Conservation (phyloP, 2,888 invertebrate genomes). For the Xestia rhomboidea region DNA sequence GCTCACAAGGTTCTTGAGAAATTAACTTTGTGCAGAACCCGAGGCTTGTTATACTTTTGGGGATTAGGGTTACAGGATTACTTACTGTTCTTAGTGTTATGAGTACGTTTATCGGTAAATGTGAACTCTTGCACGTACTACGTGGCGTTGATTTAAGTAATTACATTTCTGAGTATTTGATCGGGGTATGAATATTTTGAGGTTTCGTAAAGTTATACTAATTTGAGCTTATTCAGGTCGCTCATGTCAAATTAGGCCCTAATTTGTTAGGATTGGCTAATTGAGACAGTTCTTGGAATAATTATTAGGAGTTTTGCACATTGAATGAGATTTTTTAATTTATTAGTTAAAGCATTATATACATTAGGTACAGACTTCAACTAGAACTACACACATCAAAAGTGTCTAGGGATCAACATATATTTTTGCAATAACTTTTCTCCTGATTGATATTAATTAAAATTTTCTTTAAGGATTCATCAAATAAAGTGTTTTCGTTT, state of each 20-base stretch:
- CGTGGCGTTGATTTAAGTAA: constrained; percentile 1
- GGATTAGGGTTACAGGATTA: neutral
- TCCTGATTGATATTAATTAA: no score
- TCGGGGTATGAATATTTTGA: neutral
- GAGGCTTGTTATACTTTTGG: constrained; percentile 6
- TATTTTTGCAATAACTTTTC: no score
- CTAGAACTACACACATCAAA: no score
- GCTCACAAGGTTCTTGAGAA: constrained; percentile 23
- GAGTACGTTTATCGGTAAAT: neutral
- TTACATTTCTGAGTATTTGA: neutral
- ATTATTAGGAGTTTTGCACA: neutral
- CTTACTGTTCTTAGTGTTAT: constrained; percentile 15
- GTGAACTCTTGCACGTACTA: neutral
- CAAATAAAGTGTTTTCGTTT: no score
- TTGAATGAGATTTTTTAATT: no score
- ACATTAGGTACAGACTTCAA: no score
- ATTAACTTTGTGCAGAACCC: constrained; percentile 15
- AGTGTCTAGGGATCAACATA: no score
- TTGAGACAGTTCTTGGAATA: neutral
- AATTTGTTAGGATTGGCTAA: neutral
- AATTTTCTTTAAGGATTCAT: no score
- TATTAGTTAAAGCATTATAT: no score
- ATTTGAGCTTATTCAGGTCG: constrained; percentile 10
- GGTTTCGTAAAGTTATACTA: neutral
- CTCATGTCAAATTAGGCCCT: neutral